Percentiles rank a stretch among this genome's conserved stretches.
These are phyloP conservation scores for Diachasmimorpha longicaudata DNA, from an alignment of 1,140 invertebrate genomes.

Conservation along the genomic window DNA sequence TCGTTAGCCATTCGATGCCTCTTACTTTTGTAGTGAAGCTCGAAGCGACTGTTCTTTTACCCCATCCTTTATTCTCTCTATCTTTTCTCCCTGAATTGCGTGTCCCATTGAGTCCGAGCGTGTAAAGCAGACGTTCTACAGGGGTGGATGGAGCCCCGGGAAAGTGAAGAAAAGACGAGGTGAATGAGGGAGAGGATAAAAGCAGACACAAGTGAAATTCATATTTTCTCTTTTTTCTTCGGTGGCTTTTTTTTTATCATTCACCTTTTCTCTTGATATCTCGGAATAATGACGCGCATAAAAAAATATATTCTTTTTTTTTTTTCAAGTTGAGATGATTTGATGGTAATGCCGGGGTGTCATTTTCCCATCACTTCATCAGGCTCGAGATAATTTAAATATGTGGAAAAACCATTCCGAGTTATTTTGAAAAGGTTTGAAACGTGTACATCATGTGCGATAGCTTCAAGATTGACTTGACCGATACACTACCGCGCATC, in stretches of 20 bases:
- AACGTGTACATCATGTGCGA: too few species aligned
- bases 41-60: background rate
- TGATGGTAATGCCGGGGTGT: too few species aligned
- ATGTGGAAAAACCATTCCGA: too few species aligned
- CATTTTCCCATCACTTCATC: too few species aligned
- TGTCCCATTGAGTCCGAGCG: conserved; percentile 8
- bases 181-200: background rate
- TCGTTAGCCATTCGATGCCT: conserved; percentile 6
- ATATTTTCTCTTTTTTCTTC: background rate
- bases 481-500: too few species aligned
- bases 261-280: background rate
- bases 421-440: too few species aligned
- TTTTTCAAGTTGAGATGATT: too few species aligned
- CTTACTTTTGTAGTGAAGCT: background rate
- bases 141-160: background rate
- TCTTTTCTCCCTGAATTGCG: background rate
- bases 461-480: too few species aligned
- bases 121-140: conserved; percentile 6
- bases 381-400: too few species aligned
- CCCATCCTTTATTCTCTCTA: background rate
- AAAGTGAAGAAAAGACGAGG: background rate
- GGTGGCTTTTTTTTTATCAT: background rate
- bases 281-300: background rate
- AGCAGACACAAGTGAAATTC: background rate
- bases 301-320: background rate